Conservation (phyloP, 1,140 invertebrate genomes). For the Bicyclus anynana region DNA sequence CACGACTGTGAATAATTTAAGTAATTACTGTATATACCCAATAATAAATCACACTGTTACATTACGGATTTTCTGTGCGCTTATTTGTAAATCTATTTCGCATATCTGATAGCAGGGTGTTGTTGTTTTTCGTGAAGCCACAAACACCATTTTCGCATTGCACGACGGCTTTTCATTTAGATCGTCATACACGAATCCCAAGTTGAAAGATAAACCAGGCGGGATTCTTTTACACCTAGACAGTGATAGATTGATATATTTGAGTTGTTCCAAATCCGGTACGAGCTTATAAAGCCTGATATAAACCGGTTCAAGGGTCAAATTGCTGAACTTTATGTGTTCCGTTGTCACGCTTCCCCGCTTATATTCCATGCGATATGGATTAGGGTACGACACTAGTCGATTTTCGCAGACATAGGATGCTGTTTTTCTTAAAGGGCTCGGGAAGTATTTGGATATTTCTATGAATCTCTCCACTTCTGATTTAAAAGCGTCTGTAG, state of each 20-base stretch:
- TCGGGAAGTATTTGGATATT: conserved; percentile 63
- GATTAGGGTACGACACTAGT: conserved; percentile 51
- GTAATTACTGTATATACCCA: too few relatives aligned
- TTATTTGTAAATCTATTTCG: conserved; percentile 51
- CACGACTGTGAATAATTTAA: too few relatives aligned
- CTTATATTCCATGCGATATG: conserved; percentile 40
- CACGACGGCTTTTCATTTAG: conserved; percentile 42
- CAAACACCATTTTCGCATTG: conserved; percentile 54
- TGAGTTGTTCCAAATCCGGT: conserved; percentile 57
- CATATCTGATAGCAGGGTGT: conserved; percentile 66
- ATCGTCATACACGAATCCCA: conserved; percentile 54
- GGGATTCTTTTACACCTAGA: conserved; percentile 56
- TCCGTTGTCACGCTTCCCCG: conserved; percentile 46
- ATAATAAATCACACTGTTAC: conserved; percentile 12
- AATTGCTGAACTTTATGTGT: conserved; percentile 50
- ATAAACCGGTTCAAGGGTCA: conserved; percentile 51
- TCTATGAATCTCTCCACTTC: conserved; percentile 59
- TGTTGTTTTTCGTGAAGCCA: conserved; percentile 50
- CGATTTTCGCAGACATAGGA: conserved; percentile 56
- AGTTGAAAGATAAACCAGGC: conserved; percentile 52
- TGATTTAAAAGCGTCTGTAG: conserved; percentile 36
- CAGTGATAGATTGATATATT: conserved; percentile 51
- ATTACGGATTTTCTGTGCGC: conserved; percentile 39
- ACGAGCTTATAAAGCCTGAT: conserved; percentile 52
- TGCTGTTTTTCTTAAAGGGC: conserved; percentile 54